Evolutionary conservation across 2,888 invertebrate genomes (phyloP), one percentile per base, ranked within the genome.

Genomic region (Desoria tigrina): DNA sequence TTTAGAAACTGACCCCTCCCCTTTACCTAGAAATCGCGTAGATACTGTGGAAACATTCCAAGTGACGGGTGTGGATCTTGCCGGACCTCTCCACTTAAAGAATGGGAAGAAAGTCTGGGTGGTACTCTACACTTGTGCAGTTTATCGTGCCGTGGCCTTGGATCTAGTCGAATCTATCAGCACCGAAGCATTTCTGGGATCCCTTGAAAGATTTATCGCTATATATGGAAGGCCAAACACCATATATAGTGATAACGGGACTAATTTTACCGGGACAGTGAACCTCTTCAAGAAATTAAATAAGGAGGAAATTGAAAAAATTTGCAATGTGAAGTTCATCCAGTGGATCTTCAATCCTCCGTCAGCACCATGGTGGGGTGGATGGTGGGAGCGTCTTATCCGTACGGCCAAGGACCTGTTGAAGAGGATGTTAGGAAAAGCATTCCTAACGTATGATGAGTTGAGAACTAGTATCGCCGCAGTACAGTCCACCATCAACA

Each of bases 191-290:
- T 50, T 50, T 50, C 7, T 50, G 18, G n/a, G 7, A n/a, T 7
- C 50, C 9, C 18, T 50, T 18, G 9, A 50, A 23, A 18, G 50
- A 11, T 50, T 50, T 50, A n/a, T 50, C 7, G 7, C 7, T 18
- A 50, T 50, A n/a, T 7, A 7, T n/a, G 50, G 50, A 14, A 18
- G 7, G 9, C 50, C 50, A 11, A 7, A 6, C 56, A 67, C 4
- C 68, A 73, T 77, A 2, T 73, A 68, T 50, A 74, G 74, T 1
- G 78, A 79, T 65, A 79, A 78, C 64, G 77, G 72, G 0, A 62
- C 73, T 7, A 73, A 73, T n/a, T n/a, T n/a, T n/a, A n/a, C n/a
- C n/a, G n/a, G n/a, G n/a, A n/a, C n/a, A n/a, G n/a, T n/a, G n/a
- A 59, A 71, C 16, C 16, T 45, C 1, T 23, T 77, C 1, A 23